Evolutionary conservation across 2,113 vertebrate genomes (phyloP).

Genomic region (Panurus biarmicus): DNA sequence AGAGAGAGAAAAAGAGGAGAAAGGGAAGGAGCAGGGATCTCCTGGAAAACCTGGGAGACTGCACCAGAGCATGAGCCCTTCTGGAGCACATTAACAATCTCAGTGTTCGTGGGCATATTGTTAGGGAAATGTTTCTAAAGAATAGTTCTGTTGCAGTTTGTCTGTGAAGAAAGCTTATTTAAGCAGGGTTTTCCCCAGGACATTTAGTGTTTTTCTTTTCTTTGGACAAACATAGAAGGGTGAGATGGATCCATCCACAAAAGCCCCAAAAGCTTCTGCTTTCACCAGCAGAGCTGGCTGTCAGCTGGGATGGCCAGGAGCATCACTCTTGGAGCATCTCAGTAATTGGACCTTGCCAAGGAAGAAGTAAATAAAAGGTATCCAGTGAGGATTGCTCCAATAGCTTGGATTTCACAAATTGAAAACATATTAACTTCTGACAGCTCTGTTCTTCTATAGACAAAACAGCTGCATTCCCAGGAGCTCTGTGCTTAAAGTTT

Average conservation of each 20-base stretch:
- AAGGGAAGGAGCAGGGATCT: background rate
- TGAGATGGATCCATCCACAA: conserved; percentile 33
- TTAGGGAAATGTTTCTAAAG: background rate
- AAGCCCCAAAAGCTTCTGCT: conserved; percentile 25
- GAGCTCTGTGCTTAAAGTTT: background rate
- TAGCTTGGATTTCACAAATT: conserved; percentile 47
- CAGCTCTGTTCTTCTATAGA: conserved; percentile 42
- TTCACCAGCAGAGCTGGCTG: conserved; percentile 42
- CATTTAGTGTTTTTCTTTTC: background rate
- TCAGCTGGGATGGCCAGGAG: conserved; percentile 49
- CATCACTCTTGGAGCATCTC: conserved; percentile 53
- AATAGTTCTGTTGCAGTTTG: background rate
- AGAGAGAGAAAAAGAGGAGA: background rate
- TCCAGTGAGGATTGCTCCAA: conserved; percentile 11
- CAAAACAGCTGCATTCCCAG: conserved; percentile 9
- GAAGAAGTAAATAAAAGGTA: conserved; percentile 45
- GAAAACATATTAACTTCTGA: conserved; percentile 36
- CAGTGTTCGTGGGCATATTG: background rate
- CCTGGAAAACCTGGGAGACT: background rate
- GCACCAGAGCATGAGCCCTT: background rate
- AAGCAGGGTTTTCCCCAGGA: background rate
- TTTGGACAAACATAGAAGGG: background rate
- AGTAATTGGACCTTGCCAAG: conserved; percentile 41
- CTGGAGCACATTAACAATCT: background rate
- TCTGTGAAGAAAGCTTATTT: background rate